A percentile compares a stretch with the other conserved stretches of the same genome.
These are phyloP conservation scores for Chloroceryle inda DNA, from an alignment of 2,797 vertebrate species.

Conservation along the genomic window DNA sequence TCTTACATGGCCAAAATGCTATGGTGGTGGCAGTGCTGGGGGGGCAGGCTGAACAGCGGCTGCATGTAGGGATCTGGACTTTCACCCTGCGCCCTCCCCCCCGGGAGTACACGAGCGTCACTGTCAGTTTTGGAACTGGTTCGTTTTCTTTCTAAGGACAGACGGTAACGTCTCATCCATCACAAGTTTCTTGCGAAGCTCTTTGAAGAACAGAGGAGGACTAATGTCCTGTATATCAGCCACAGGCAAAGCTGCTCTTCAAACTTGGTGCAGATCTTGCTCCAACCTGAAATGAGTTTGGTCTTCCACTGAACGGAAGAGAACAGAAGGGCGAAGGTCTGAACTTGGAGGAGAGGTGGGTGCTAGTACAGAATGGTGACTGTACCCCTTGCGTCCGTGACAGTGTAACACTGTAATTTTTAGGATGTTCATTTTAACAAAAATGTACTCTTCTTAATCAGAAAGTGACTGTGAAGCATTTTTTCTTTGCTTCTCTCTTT, in stretches of 20 bases:
- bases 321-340: not conserved
- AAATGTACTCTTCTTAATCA: not conserved
- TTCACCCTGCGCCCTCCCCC: not conserved
- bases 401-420: not conserved
- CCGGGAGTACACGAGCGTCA: rapidly evolving
- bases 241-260: not conserved
- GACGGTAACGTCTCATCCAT: rapidly evolving
- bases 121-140: rapidly evolving
- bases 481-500: not conserved
- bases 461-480: not conserved
- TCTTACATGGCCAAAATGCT: rapidly evolving
- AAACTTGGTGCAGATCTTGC: not conserved
- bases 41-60: not conserved
- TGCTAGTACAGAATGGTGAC: rapidly evolving
- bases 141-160: not conserved
- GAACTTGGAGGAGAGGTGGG: not conserved
- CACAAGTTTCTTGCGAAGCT: not conserved
- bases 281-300: not conserved
- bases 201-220: not conserved
- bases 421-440: not conserved
- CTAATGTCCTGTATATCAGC: not conserved
- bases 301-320: not conserved
- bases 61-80: rapidly evolving
- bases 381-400: not conserved
- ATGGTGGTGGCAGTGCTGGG: rapidly evolving